phyloP scores from a whole-genome alignment of 1,140 invertebrate species.

The Papilio polyxenes region DNA sequence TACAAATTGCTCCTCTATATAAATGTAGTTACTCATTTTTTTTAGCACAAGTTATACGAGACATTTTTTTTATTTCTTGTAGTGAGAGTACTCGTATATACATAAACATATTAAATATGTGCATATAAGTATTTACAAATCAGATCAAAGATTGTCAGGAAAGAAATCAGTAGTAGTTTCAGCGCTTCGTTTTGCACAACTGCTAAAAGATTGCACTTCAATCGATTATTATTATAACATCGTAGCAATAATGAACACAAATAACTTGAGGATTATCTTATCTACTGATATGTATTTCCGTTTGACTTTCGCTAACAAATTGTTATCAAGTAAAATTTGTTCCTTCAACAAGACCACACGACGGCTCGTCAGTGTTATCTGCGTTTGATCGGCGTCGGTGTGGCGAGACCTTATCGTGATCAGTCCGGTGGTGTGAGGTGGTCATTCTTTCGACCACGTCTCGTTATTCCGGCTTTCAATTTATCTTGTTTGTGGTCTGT shows the following conservation, averaged over 20 bases:
- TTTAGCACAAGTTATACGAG: background rate
- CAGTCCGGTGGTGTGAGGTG: background rate
- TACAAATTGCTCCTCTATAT: slow-evolving; percentile 14
- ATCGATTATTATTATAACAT: background rate
- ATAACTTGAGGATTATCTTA: slow-evolving; percentile 13
- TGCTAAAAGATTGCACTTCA: background rate
- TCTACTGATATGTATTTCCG: background rate
- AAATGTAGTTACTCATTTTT: slow-evolving; percentile 6
- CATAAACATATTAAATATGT: too few species aligned
- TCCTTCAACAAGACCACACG: slow-evolving; percentile 9
- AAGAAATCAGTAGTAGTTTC: background rate
- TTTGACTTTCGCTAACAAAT: slow-evolving; percentile 16
- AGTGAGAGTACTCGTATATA: too few species aligned
- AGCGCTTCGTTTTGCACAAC: background rate
- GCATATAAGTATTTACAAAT: too few species aligned
- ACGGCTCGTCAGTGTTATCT: slow-evolving; percentile 12
- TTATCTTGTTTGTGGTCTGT: background rate
- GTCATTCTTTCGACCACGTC: background rate
- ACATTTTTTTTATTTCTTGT: background rate
- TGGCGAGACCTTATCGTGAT: slow-evolving; percentile 19
- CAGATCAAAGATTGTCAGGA: too few species aligned
- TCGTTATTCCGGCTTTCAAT: slow-evolving; percentile 14
- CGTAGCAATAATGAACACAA: slow-evolving; percentile 13
- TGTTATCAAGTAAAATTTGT: slow-evolving; percentile 3
- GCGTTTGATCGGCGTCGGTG: slow-evolving; percentile 19